Evolutionary conservation across 2,888 invertebrate genomes (phyloP).

Genomic region (Blera fallax): DNA sequence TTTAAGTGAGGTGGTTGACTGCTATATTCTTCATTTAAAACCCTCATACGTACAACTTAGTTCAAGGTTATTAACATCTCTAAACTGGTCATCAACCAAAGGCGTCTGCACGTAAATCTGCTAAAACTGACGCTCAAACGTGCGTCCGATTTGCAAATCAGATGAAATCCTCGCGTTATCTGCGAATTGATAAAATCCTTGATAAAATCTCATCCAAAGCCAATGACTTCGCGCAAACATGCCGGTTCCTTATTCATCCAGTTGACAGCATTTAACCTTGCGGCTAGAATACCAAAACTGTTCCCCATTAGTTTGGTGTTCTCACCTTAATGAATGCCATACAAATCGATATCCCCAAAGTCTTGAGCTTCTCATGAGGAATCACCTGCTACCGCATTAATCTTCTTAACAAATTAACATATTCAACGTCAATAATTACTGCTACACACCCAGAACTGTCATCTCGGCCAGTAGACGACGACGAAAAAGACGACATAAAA

Average conservation of each 20-base stretch:
- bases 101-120: too few species aligned
- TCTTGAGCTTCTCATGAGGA: neutral
- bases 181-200: too few species aligned
- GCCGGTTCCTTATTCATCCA: neutral
- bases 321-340: neutral
- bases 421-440: neutral
- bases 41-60: too few species aligned
- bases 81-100: too few species aligned
- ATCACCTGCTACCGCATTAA: neutral
- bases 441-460: neutral
- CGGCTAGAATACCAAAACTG: neutral
- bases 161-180: too few species aligned
- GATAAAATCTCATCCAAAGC: neutral
- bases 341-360: neutral
- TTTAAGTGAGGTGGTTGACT: too few species aligned
- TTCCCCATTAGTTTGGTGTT: neutral
- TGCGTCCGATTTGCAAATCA: too few species aligned
- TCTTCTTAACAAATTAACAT: conserved; percentile 13
- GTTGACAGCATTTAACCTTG: neutral
- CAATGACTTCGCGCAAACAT: neutral
- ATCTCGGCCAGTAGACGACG: neutral
- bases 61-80: too few species aligned
- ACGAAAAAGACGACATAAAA: neutral
- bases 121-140: too few species aligned
- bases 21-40: too few species aligned